A percentile compares a stretch with the other conserved stretches of the same genome.
These are phyloP conservation scores for Sinhomidia bicolor DNA, from an alignment of 2,888 invertebrate genomes.

Conservation along the genomic window DNA sequence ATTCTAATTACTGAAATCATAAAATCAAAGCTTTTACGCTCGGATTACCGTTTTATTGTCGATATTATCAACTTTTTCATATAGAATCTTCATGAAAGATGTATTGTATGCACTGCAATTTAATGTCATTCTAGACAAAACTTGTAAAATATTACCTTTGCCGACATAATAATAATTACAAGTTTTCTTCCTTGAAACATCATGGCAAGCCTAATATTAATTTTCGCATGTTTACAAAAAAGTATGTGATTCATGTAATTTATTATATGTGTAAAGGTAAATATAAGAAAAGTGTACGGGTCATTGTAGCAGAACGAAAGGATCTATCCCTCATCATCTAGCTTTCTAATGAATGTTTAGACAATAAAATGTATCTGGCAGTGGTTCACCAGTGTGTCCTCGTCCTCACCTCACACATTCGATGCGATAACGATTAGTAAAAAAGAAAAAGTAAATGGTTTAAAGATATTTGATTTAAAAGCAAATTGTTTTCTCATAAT, in stretches of 20 bases:
- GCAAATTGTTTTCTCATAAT: background rate
- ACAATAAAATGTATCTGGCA: background rate
- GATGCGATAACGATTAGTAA: background rate
- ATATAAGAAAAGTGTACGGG: background rate
- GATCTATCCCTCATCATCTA: no score
- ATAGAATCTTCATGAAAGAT: background rate
- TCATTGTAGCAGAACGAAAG: no score
- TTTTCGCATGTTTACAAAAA: no score
- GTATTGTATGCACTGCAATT: no score
- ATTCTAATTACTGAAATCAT: background rate
- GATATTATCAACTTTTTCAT: background rate
- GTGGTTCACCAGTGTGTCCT: background rate
- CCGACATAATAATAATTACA: no score
- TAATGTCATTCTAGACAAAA: no score
- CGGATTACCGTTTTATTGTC: background rate
- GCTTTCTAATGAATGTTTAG: background rate
- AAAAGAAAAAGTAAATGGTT: constrained; percentile 2
- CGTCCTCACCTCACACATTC: no score
- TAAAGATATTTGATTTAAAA: background rate
- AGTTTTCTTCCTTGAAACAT: no score
- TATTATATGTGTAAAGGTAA: background rate
- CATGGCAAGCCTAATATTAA: no score
- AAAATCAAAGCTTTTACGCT: background rate
- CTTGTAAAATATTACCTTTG: no score
- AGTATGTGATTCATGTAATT: no score